phyloP scores from a whole-genome alignment of 1,140 invertebrate genomes.

The Meloidogyne hapla region DNA sequence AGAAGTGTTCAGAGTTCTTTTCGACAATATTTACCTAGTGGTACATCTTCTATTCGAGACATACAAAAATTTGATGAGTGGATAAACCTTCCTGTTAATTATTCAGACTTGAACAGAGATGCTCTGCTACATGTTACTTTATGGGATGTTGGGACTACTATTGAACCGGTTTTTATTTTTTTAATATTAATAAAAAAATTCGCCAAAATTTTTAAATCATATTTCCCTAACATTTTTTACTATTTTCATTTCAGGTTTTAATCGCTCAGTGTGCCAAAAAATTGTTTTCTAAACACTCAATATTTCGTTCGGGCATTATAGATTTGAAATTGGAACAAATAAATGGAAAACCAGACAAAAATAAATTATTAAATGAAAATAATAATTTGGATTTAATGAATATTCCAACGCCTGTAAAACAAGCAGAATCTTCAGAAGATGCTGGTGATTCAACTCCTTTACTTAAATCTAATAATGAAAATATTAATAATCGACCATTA shows the following conservation, averaged over 20 bases:
- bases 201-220: no score
- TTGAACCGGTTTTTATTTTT: conserved; percentile 80
- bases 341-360: conserved; percentile 16
- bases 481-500: conserved; percentile 11
- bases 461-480: conserved; percentile 12
- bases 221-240: no score
- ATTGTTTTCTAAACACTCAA: conserved; percentile 73
- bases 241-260: conserved; percentile 35
- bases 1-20: conserved; percentile 86
- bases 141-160: conserved; percentile 84
- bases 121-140: conserved; percentile 86
- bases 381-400: not conserved
- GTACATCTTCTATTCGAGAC: conserved; percentile 24
- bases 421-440: conserved; percentile 15
- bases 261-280: conserved; percentile 47
- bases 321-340: conserved; percentile 37
- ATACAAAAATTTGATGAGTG: conserved; percentile 90
- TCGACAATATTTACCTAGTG: conserved; percentile 64
- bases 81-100: conserved; percentile 85
- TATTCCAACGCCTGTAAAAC: not conserved
- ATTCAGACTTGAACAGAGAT: conserved; percentile 84
- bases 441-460: conserved; percentile 18
- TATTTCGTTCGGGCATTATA: conserved; percentile 48
- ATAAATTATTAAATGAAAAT: not conserved
- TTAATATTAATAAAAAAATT: not conserved